Evolutionary conservation across 2,888 invertebrate species (phyloP).

Genomic region (Hymenopus coronatus): DNA sequence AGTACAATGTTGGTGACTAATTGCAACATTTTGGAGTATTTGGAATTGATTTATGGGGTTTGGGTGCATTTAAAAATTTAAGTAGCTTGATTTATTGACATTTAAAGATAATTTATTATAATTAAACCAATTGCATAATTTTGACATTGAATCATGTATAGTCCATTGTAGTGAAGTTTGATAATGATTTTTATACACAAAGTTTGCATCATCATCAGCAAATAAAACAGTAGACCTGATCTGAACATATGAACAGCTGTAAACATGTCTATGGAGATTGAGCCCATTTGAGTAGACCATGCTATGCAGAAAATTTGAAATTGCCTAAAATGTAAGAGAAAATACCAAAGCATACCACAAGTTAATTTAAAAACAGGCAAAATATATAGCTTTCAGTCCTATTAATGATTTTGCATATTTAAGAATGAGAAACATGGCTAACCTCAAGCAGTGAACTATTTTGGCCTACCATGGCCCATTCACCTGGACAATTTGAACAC

Average conservation of each 20-base stretch:
- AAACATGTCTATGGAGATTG: slow-evolving; percentile 33
- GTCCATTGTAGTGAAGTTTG: no score
- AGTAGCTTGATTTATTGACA: no score
- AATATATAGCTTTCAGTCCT: neutral
- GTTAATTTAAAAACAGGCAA: slow-evolving; percentile 23
- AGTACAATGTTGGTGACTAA: no score
- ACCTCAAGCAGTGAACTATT: slow-evolving; percentile 11
- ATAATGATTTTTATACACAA: no score
- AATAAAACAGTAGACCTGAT: no score
- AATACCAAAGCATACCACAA: slow-evolving; percentile 32
- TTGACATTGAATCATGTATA: no score
- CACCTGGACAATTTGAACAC: slow-evolving; percentile 2
- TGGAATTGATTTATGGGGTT: no score
- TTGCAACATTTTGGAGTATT: no score
- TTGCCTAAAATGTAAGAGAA: slow-evolving; percentile 31
- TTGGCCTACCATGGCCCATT: neutral
- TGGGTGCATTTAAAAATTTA: no score
- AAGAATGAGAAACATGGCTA: neutral
- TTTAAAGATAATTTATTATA: no score
- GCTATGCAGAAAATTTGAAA: slow-evolving; percentile 33
- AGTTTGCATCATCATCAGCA: no score
- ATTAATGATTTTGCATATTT: neutral
- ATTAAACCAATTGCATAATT: no score
- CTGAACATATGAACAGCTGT: slow-evolving; percentile 34
- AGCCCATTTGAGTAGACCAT: slow-evolving; percentile 31